These are phyloP conservation scores for Diabrotica virgifera DNA, from an alignment of 1,140 invertebrate genomes.

Conservation along the genomic window DNA sequence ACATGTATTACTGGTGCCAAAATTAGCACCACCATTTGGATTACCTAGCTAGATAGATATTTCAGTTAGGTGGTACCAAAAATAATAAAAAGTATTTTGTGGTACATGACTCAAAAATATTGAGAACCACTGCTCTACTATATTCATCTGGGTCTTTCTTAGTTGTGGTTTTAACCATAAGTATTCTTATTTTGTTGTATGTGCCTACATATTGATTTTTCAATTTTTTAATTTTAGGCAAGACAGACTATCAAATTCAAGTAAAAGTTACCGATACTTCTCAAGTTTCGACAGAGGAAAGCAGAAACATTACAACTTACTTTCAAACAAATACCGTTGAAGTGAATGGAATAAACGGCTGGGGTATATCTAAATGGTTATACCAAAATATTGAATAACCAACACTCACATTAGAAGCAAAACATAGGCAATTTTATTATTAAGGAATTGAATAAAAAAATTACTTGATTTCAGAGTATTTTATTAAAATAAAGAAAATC, in stretches of 20 bases:
- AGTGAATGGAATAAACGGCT: slow-evolving; percentile 63
- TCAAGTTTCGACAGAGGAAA: slow-evolving; percentile 64
- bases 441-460: not conserved
- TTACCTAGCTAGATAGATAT: too few relatives aligned
- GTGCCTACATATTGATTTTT: too few relatives aligned
- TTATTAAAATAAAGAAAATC: not conserved
- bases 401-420: slow-evolving; percentile 12
- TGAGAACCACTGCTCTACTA: too few relatives aligned
- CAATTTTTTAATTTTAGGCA: slow-evolving; percentile 45
- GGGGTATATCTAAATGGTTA: slow-evolving; percentile 67
- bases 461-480: not conserved
- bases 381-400: slow-evolving; percentile 53
- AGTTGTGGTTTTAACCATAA: too few relatives aligned
- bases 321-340: slow-evolving; percentile 60
- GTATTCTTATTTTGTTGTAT: too few relatives aligned
- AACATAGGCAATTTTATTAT: not conserved
- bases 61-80: too few relatives aligned
- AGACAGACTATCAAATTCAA: slow-evolving; percentile 50
- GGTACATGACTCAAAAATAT: too few relatives aligned
- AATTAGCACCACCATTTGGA: too few relatives aligned
- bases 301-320: slow-evolving; percentile 63
- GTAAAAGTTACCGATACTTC: slow-evolving; percentile 58
- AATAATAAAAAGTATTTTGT: too few relatives aligned
- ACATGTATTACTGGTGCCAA: too few relatives aligned
- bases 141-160: too few relatives aligned